Evolutionary conservation across 2,113 vertebrate genomes (phyloP), one percentile per base, ranked within the genome.

Genomic region (Hassar affinis): DNA sequence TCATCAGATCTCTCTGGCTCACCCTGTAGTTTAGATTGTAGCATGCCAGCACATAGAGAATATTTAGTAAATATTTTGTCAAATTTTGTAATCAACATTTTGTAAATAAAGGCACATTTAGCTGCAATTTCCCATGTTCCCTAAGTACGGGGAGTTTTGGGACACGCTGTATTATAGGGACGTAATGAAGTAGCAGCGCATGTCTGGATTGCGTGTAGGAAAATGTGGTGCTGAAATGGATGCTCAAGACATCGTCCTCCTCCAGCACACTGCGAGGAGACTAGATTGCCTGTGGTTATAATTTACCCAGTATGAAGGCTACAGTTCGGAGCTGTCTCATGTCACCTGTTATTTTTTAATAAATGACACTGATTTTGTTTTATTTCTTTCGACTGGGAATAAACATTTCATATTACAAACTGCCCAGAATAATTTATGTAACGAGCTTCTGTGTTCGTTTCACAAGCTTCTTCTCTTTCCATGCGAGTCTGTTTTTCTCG

Each of bases 401-500:
- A 84, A 84, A 78, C 22, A 57, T 49, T 47, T 84, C 51, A 68
- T 66, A 68, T 78, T 78, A 78, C 61, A 69, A 6, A 25, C 52
- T 57, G 59, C 30, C 51, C 17, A 47, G 51, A 49, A 25, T n/a
- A 79, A 79, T 71, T 45, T 84, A 47, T 61, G 27, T 49, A 35
- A 59, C 1, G 14, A 25, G 76, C 76, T 72, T 79, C 64, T 72
- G 54, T 61, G 35, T 35, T 72, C 42, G 27, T 52, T 82, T 86
- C 82, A 81, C 61, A 71, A 84, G 66, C n/a, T 38, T 38, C 64
- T 35, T 42, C 72, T 76, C 72, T 78, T 42, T 33, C 71, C 72
- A 66, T 76, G 18, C 49, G 51, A 72, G 77, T 68, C 30, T 82
- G 38, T 59, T 49, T 78, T 80, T 77, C 82, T 79, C 76, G 61